Percentiles rank a stretch among this genome's conserved stretches.
These are phyloP conservation scores for Bradypodion ventrale DNA, from an alignment of 2,797 vertebrate genomes.

Conservation along the genomic window DNA sequence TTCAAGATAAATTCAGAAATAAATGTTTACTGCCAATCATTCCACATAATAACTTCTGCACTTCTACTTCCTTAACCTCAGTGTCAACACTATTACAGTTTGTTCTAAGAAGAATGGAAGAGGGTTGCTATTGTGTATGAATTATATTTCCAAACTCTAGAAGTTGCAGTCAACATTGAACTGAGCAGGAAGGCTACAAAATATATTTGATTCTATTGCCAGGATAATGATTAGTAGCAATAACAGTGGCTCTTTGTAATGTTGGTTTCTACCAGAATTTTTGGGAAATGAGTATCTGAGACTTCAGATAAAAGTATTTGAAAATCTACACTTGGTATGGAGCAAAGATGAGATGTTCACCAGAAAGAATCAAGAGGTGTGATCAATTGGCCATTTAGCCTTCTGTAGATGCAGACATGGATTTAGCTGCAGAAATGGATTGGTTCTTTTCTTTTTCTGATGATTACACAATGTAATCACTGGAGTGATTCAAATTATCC, in stretches of 20 bases:
- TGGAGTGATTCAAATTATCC: no score
- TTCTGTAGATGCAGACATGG: no score
- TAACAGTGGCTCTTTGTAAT: neutral
- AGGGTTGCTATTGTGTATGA: slow-evolving; percentile 26
- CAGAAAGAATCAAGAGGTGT: no score
- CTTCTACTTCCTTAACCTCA: neutral
- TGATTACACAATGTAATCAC: no score
- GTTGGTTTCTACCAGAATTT: neutral
- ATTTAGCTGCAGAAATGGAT: no score
- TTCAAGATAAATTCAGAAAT: neutral
- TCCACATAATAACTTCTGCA: neutral
- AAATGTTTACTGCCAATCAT: neutral
- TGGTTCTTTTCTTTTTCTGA: no score
- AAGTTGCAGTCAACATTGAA: slow-evolving; percentile 1
- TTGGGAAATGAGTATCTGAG: neutral
- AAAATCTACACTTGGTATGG: neutral
- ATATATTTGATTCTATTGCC: neutral
- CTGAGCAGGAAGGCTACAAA: neutral
- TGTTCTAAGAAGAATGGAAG: neutral
- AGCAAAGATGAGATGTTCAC: neutral
- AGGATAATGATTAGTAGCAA: neutral
- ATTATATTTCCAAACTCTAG: slow-evolving; percentile 24
- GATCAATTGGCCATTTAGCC: no score
- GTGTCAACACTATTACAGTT: slow-evolving; percentile 12
- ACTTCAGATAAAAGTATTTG: neutral